Evolutionary conservation across 2,888 invertebrate species (phyloP).

Genomic region (Operophtera brumata): DNA sequence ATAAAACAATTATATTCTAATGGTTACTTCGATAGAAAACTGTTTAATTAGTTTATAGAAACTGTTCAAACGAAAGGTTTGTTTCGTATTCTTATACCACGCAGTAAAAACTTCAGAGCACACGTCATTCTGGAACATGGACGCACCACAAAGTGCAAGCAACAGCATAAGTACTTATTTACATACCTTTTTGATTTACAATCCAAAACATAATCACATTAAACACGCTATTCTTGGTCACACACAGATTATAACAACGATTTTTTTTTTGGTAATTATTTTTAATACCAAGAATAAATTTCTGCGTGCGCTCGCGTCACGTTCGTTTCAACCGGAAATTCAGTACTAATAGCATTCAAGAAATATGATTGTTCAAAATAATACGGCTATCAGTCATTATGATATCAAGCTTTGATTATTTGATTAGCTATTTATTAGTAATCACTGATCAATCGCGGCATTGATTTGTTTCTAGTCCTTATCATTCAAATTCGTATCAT

Average conservation of each 20-base stretch:
- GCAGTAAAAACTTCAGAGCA: too few relatives aligned
- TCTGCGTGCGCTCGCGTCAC: constrained; percentile 14
- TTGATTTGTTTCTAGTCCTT: constrained; percentile 41
- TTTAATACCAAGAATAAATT: neutral
- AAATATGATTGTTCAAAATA: constrained; percentile 28
- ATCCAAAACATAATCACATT: constrained; percentile 31
- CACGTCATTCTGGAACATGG: too few relatives aligned
- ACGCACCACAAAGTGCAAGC: too few relatives aligned
- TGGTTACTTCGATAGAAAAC: too few relatives aligned
- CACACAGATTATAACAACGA: neutral
- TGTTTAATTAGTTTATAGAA: too few relatives aligned
- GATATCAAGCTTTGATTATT: constrained; percentile 46
- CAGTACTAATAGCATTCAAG: constrained; percentile 36
- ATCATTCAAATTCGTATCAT: constrained; percentile 23
- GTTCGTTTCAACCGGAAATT: constrained; percentile 29
- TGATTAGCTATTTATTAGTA: constrained; percentile 40
- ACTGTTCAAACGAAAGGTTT: too few relatives aligned
- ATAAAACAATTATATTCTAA: neutral
- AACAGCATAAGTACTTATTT: neutral
- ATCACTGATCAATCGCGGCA: constrained; percentile 42
- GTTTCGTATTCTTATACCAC: too few relatives aligned
- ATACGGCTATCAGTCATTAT: constrained; percentile 42
- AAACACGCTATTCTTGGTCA: neutral
- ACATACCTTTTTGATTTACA: constrained; percentile 18
- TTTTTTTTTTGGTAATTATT: neutral